Conservation (phyloP, 1,140 invertebrate genomes). For the Pogonomyrmex barbatus region DNA sequence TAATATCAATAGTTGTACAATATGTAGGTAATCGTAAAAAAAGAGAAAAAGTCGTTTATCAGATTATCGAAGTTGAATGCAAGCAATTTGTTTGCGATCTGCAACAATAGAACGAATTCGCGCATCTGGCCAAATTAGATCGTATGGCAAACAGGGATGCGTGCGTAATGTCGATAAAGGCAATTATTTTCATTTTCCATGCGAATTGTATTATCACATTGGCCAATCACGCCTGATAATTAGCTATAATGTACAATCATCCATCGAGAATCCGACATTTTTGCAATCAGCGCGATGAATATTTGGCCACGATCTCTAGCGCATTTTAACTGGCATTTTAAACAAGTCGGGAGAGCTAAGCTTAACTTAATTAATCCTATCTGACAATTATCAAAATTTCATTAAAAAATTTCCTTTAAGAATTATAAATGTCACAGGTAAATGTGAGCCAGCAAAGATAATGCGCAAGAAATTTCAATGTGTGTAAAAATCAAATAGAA, state of each 20-base stretch:
- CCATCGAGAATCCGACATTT: conserved; percentile 24
- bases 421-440: conserved; percentile 10
- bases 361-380: conserved; percentile 15
- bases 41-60: conserved; percentile 42
- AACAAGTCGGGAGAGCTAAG: conserved; percentile 9
- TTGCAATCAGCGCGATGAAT: conserved; percentile 21
- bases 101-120: conserved; percentile 59
- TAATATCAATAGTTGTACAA: conserved; percentile 31
- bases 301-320: background rate
- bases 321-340: conserved; percentile 15
- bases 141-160: conserved; percentile 45
- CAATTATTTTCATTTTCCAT: conserved; percentile 64
- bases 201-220: conserved; percentile 54
- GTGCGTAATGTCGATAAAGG: conserved; percentile 57
- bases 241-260: conserved; percentile 39
- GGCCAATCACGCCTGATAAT: conserved; percentile 50
- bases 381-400: conserved; percentile 9
- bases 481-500: background rate
- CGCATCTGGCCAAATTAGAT: conserved; percentile 60
- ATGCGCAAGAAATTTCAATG: background rate
- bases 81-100: conserved; percentile 59
- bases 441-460: background rate
- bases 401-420: background rate
- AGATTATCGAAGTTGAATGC: conserved; percentile 56
- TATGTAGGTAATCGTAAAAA: background rate